These are phyloP conservation scores for Pantala flavescens DNA, from an alignment of 1,140 invertebrate species.

Conservation along the genomic window DNA sequence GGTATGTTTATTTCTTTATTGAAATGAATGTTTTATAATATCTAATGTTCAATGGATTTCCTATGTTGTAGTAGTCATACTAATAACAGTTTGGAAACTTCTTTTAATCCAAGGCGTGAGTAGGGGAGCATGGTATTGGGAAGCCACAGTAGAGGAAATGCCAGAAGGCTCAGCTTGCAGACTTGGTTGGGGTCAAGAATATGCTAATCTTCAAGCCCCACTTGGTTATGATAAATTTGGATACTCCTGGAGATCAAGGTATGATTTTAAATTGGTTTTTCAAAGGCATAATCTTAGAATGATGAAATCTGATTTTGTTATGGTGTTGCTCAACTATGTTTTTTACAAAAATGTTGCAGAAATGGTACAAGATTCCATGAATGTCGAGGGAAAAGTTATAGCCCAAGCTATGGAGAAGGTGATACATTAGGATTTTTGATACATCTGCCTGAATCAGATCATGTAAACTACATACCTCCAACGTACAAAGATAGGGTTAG, in stretches of 20 bases:
- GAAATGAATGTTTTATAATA: too few relatives aligned
- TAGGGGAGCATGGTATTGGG: conserved; percentile 88
- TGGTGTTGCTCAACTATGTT: conserved; percentile 15
- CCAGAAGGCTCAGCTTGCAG: conserved; percentile 84
- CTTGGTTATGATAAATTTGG: conserved; percentile 94
- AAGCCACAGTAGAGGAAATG: conserved; percentile 87
- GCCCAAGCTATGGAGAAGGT: conserved; percentile 73
- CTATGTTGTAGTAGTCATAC: too few relatives aligned
- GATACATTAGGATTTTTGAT: conserved; percentile 91
- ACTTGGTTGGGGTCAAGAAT: conserved; percentile 88
- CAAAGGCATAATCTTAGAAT: too few relatives aligned
- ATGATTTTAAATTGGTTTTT: conserved; percentile 25
- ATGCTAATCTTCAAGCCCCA: conserved; percentile 83
- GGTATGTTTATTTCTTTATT: not conserved
- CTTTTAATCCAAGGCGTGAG: conserved; percentile 53
- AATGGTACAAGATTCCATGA: conserved; percentile 90
- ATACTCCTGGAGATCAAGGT: conserved; percentile 92
- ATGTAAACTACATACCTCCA: conserved; percentile 61
- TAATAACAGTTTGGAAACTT: too few relatives aligned
- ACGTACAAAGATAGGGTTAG: conserved; percentile 88
- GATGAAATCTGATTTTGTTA: too few relatives aligned
- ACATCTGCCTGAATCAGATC: conserved; percentile 54
- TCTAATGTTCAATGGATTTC: too few relatives aligned
- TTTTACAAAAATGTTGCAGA: conserved; percentile 34
- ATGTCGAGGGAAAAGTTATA: conserved; percentile 86